A percentile compares a stretch with the other conserved stretches of the same genome.
Conservation (phyloP, 2,113 vertebrate genomes). For the Atherinomorus stipes region DNA sequence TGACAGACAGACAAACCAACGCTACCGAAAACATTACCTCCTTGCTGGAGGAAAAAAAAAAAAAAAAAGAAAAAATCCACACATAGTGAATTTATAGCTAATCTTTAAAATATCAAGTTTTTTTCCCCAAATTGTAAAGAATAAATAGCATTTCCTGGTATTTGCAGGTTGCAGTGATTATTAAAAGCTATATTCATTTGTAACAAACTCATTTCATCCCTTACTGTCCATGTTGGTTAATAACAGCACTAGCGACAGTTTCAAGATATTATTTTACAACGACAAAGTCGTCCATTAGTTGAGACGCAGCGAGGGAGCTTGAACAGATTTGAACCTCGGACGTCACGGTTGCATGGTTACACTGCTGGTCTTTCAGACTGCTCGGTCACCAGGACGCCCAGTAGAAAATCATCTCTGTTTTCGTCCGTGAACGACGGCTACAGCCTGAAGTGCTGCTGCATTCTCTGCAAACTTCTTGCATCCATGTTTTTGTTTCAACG, state of each 20-base stretch:
- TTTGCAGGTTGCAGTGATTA: too few species aligned
- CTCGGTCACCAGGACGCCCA: background rate
- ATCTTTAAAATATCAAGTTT: too few species aligned
- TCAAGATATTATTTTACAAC: background rate
- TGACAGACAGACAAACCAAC: too few species aligned
- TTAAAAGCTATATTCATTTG: too few species aligned
- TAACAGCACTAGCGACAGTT: background rate
- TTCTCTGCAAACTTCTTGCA: background rate
- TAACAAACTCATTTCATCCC: too few species aligned
- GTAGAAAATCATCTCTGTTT: background rate
- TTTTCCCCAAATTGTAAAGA: too few species aligned
- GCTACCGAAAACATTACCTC: too few species aligned
- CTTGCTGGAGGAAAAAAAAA: too few species aligned
- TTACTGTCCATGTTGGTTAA: background rate
- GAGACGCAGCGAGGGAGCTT: background rate
- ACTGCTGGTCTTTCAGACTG: background rate
- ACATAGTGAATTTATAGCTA: too few species aligned
- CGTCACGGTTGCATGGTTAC: conserved; percentile 22
- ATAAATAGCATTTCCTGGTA: too few species aligned
- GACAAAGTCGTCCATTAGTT: background rate
- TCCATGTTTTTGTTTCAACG: conserved; percentile 36
- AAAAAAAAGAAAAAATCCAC: too few species aligned
- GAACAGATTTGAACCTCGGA: background rate
- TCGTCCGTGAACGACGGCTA: background rate
- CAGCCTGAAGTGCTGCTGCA: conserved; percentile 6